phyloP scores from a whole-genome alignment of 2,888 invertebrate species.

The Cyclophora punctaria region DNA sequence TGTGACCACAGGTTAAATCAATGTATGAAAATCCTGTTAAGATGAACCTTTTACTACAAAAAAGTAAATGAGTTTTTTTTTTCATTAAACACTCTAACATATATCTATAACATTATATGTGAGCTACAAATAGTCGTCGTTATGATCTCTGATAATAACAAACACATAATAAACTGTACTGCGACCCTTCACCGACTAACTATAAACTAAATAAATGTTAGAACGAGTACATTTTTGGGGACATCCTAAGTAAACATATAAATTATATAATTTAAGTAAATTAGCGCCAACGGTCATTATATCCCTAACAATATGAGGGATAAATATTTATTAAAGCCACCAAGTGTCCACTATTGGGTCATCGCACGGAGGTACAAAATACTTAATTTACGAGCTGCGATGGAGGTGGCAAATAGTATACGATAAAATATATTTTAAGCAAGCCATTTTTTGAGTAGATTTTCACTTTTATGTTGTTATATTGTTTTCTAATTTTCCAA shows the following conservation, averaged over 20 bases:
- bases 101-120: too few relatives aligned
- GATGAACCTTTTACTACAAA: too few relatives aligned
- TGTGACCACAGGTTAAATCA: too few relatives aligned
- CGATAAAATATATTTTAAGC: too few relatives aligned
- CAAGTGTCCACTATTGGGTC: constrained; percentile 68
- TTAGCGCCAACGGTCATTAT: constrained; percentile 24
- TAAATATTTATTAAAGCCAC: constrained; percentile 69
- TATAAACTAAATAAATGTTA: constrained; percentile 10
- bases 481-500: too few relatives aligned
- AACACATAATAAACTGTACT: neutral
- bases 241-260: constrained; percentile 57
- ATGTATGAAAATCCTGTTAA: too few relatives aligned
- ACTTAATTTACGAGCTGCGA: constrained; percentile 4
- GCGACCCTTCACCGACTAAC: constrained; percentile 1
- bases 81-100: too few relatives aligned
- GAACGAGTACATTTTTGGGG: constrained; percentile 14
- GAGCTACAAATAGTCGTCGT: too few relatives aligned
- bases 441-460: too few relatives aligned
- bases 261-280: constrained; percentile 58
- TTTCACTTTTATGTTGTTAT: too few relatives aligned
- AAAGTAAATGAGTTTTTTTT: too few relatives aligned
- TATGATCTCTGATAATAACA: too few relatives aligned
- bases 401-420: constrained; percentile 29
- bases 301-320: constrained; percentile 58
- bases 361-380: constrained; percentile 22